These are phyloP conservation scores for Patella caerulea DNA, from an alignment of 2,888 invertebrate species.

Conservation along the genomic window DNA sequence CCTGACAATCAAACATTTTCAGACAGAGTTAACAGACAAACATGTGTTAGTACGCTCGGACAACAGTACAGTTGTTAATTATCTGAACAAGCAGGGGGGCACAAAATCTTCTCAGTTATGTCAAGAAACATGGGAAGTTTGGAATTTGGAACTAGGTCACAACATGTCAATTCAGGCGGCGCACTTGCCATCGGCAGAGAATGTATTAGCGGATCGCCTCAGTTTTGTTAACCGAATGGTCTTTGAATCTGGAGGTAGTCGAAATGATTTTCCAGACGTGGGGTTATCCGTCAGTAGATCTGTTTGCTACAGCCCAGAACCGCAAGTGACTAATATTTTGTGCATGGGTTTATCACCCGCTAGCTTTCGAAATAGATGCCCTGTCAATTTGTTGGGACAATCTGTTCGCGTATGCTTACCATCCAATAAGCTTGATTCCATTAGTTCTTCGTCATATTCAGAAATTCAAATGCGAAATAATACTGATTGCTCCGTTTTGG, in stretches of 20 bases:
- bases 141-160: slow-evolving; percentile 27
- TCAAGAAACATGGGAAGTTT: slow-evolving; percentile 16
- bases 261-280: slow-evolving; percentile 16
- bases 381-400: slow-evolving; percentile 24
- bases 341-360: slow-evolving; percentile 10
- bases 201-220: slow-evolving; percentile 32
- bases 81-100: slow-evolving; percentile 10
- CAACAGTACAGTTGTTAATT: slow-evolving; percentile 19
- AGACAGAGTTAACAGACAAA: slow-evolving; percentile 2
- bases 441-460: slow-evolving; percentile 19
- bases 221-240: slow-evolving; percentile 35
- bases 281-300: slow-evolving; percentile 23
- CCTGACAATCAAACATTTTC: slow-evolving; percentile 8
- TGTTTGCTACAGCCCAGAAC: slow-evolving; percentile 25
- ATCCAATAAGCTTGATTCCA: slow-evolving; percentile 16
- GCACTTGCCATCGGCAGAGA: slow-evolving; percentile 32
- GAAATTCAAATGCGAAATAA: slow-evolving; percentile 20
- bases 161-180: slow-evolving; percentile 31
- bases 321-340: slow-evolving; percentile 20
- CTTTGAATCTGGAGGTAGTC: slow-evolving; percentile 23
- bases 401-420: slow-evolving; percentile 28
- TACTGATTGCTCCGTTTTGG: slow-evolving; percentile 13
- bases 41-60: slow-evolving; percentile 13
- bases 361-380: slow-evolving; percentile 23
- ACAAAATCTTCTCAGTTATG: not conserved